Conservation (phyloP, 2,113 vertebrate genomes). For the Bubo scandiacus region DNA sequence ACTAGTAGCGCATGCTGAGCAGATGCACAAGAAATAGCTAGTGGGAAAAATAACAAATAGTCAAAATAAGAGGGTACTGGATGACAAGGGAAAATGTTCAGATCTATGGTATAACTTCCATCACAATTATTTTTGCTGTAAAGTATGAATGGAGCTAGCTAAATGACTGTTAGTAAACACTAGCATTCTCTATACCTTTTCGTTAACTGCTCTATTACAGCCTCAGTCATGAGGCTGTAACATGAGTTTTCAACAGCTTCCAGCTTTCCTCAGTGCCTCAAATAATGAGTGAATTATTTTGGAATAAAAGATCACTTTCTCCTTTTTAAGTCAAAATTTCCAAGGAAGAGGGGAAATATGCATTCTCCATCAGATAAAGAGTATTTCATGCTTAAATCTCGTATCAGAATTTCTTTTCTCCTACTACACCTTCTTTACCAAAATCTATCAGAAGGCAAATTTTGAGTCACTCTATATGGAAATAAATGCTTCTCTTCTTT, state of each 20-base stretch:
- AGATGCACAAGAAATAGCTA: background rate
- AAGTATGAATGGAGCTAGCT: background rate
- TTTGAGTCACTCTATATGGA: background rate
- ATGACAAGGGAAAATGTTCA: background rate
- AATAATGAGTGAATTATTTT: background rate
- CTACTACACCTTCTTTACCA: background rate
- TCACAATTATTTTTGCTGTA: background rate
- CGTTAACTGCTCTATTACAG: background rate
- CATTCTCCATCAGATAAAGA: background rate
- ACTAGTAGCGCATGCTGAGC: background rate
- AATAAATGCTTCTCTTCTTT: background rate
- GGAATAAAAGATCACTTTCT: background rate
- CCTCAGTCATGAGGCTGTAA: background rate
- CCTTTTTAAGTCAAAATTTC: background rate
- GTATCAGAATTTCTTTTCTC: background rate
- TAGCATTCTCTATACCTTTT: background rate
- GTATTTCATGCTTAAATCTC: background rate
- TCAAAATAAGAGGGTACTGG: background rate
- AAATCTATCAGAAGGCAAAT: background rate
- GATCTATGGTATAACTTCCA: background rate
- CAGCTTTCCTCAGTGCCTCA: background rate
- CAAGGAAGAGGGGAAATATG: background rate
- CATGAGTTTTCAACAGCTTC: background rate
- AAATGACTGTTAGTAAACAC: conserved; percentile 21
- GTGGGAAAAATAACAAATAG: conserved; percentile 2